Conservation (phyloP, 64 coral and sea anemone species). For the Montipora cactus region DNA sequence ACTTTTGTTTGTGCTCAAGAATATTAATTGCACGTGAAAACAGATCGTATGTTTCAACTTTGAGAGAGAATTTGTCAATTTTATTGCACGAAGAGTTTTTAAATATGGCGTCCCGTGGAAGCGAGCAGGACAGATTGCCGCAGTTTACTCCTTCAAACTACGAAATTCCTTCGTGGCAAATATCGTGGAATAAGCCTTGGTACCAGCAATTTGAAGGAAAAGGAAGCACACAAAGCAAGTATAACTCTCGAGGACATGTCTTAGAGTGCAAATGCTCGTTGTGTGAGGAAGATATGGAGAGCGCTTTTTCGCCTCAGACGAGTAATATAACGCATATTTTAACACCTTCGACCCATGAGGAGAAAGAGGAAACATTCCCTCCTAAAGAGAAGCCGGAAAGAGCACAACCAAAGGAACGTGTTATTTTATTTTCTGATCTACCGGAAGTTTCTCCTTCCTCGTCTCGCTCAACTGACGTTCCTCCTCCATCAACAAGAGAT, state of each 20-base stretch:
- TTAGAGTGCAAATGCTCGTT: slow-evolving; percentile 75
- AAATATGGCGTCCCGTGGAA: slow-evolving; percentile 74
- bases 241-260: slow-evolving; percentile 75
- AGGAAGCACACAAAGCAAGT: slow-evolving; percentile 57
- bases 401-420: slow-evolving; percentile 12
- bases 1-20: not conserved
- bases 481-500: not conserved
- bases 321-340: slow-evolving; percentile 35
- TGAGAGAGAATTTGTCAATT: not conserved
- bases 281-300: slow-evolving; percentile 86
- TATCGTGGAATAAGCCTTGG: slow-evolving; percentile 90
- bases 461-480: not conserved
- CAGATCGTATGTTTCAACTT: not conserved
- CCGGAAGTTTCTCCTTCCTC: slow-evolving; percentile 46
- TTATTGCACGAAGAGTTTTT: not conserved
- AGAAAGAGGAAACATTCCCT: not conserved
- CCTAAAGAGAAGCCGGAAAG: slow-evolving; percentile 21
- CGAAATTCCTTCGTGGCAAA: slow-evolving; percentile 95
- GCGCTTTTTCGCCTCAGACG: slow-evolving; percentile 44
- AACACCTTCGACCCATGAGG: slow-evolving; percentile 22
- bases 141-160: slow-evolving; percentile 87
- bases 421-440: slow-evolving; percentile 67
- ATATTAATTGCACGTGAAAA: slow-evolving; percentile 10
- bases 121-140: slow-evolving; percentile 48
- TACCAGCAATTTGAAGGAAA: slow-evolving; percentile 76